These are phyloP conservation scores for Cyanistes caeruleus DNA, from an alignment of 2,113 vertebrate genomes.

Conservation along the genomic window DNA sequence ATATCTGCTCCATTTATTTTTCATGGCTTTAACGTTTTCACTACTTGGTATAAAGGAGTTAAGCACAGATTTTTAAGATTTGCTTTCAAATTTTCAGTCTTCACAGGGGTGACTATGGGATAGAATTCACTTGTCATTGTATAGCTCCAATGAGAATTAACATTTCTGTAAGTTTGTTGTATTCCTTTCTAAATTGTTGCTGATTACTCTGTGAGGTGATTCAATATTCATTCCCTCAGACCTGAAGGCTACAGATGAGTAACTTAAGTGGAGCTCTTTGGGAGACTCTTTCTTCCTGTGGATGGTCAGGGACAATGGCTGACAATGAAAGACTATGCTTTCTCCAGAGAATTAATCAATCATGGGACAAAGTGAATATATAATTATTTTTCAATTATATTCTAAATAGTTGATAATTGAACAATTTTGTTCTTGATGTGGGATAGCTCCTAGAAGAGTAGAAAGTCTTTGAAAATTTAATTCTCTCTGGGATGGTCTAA, in stretches of 20 bases:
- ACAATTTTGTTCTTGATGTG: background rate
- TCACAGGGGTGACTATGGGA: background rate
- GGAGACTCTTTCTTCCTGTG: background rate
- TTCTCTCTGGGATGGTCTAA: background rate
- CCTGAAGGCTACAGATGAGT: background rate
- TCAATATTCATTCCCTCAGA: background rate
- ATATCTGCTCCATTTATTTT: background rate
- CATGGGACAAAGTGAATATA: background rate
- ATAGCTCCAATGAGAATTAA: background rate
- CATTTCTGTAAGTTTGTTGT: background rate
- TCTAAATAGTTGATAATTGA: background rate
- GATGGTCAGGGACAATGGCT: background rate
- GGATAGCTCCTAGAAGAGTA: background rate
- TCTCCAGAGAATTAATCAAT: slow-evolving; percentile 3
- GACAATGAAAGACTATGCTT: background rate
- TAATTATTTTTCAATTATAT: background rate
- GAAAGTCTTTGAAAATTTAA: slow-evolving; percentile 19
- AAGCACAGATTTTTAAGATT: background rate
- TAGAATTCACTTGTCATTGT: background rate
- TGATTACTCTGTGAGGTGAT: background rate
- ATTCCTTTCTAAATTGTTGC: background rate
- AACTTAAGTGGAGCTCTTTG: background rate
- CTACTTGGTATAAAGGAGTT: background rate
- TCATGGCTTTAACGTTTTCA: background rate
- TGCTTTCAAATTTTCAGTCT: background rate